A percentile compares a stretch with the other conserved stretches of the same genome.
phyloP scores from a whole-genome alignment of 2,797 vertebrate genomes.

The Hyperoplus lanceolatus region DNA sequence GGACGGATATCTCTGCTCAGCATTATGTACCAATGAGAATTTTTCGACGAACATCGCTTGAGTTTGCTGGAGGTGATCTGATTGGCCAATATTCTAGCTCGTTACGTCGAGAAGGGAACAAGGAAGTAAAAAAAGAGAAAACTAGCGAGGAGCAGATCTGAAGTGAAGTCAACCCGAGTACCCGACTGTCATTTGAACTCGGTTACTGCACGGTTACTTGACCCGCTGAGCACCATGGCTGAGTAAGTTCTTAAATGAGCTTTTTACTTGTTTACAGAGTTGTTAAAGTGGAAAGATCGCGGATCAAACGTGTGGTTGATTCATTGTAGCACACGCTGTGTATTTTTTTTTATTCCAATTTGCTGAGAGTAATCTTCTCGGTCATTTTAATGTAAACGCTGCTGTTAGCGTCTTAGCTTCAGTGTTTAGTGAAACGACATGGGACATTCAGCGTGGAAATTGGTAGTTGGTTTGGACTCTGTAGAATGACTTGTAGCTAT shows the following conservation, averaged over 20 bases:
- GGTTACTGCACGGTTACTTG: conserved; percentile 19
- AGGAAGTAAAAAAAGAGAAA: conserved; percentile 76
- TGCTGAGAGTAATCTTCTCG: not conserved
- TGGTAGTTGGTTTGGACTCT: not conserved
- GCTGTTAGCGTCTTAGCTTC: conserved; percentile 41
- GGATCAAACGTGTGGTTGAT: not conserved
- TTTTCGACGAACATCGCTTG: not conserved
- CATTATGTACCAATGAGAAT: conserved; percentile 73
- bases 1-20: conserved; percentile 71
- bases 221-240: conserved; percentile 75
- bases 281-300: accelerated
- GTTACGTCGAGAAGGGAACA: conserved; percentile 52
- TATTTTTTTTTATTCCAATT: not conserved
- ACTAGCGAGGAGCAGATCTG: conserved; percentile 22
- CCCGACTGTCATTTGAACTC: conserved; percentile 42
- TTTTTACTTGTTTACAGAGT: not conserved
- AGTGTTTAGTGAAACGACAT: not conserved
- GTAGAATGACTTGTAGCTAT: conserved; percentile 8
- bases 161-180: conserved; percentile 1
- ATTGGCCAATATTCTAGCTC: conserved; percentile 48
- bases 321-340: not conserved
- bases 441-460: not conserved
- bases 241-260: conserved; percentile 74
- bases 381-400: not conserved
- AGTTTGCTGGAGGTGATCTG: conserved; percentile 23